Evolutionary conservation across 2,113 vertebrate species (phyloP).

Genomic region (Cavia aperea): DNA sequence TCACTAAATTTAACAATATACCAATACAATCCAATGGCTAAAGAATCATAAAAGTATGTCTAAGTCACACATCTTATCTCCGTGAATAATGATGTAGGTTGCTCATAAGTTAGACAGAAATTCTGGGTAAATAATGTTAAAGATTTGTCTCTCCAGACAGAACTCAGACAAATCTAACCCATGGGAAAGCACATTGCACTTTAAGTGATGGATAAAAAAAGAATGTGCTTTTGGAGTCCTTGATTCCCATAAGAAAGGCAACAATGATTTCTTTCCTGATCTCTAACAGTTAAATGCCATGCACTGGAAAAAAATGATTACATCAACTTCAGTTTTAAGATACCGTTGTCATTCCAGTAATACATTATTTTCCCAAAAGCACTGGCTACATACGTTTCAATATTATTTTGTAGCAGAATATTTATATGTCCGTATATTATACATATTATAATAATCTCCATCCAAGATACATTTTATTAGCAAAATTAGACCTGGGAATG

Average conservation of each 20-base stretch:
- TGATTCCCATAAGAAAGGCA: constrained; percentile 22
- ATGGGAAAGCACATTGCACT: neutral
- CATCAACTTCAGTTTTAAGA: neutral
- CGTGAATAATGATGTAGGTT: constrained; percentile 12
- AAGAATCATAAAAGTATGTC: constrained; percentile 32
- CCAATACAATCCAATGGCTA: neutral
- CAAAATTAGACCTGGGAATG: constrained; percentile 26
- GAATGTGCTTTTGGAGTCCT: neutral
- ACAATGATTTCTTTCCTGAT: constrained; percentile 21
- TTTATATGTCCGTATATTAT: neutral
- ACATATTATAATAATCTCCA: neutral
- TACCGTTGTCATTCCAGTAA: neutral
- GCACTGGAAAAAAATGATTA: neutral
- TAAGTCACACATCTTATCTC: neutral
- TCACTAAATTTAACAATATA: neutral
- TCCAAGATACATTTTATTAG: neutral
- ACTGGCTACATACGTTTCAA: neutral
- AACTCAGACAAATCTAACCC: constrained; percentile 36
- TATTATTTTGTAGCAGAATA: neutral
- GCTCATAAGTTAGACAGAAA: neutral
- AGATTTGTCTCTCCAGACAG: constrained; percentile 35
- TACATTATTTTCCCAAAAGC: constrained; percentile 26
- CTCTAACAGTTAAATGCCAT: neutral
- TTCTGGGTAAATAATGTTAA: constrained; percentile 46
- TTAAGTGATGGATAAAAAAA: constrained; percentile 28